Conservation (phyloP, 1,140 invertebrate species). For the Drosophila aff. region DNA sequence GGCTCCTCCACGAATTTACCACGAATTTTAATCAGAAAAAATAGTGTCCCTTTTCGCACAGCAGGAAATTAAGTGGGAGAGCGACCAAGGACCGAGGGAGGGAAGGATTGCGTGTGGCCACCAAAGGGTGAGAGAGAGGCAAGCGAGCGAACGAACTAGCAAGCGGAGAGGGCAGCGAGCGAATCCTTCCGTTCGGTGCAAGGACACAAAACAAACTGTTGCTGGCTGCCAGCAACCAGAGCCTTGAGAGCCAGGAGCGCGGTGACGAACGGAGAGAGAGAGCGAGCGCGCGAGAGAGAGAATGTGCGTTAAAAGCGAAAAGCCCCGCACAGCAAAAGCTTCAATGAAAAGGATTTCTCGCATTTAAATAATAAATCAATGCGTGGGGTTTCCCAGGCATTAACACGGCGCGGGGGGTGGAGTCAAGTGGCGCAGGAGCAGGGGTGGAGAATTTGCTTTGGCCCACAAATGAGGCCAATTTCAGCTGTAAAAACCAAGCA, state of each 20-base stretch:
- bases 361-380: slow-evolving; percentile 77
- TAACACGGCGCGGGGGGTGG: background rate
- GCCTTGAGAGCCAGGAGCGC: slow-evolving; percentile 28
- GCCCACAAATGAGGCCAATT: slow-evolving; percentile 55
- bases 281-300: background rate
- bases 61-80: slow-evolving; percentile 11
- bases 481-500: slow-evolving; percentile 7
- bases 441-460: background rate
- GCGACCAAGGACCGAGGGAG: slow-evolving; percentile 1
- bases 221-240: slow-evolving; percentile 32
- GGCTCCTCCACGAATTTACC: slow-evolving; percentile 19
- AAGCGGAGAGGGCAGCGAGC: slow-evolving; percentile 20
- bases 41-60: slow-evolving; percentile 10
- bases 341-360: slow-evolving; percentile 65
- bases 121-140: slow-evolving; percentile 9
- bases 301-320: slow-evolving; percentile 7
- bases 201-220: slow-evolving; percentile 78
- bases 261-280: background rate
- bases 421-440: background rate
- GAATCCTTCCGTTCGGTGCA: slow-evolving; percentile 62
- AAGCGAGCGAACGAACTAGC: slow-evolving; percentile 13
- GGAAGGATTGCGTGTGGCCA: slow-evolving; percentile 20
- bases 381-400: slow-evolving; percentile 30
- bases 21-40: background rate
- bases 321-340: slow-evolving; percentile 57